phyloP scores from a whole-genome alignment of 2,113 vertebrate genomes.

The Dromaius novaehollandiae region DNA sequence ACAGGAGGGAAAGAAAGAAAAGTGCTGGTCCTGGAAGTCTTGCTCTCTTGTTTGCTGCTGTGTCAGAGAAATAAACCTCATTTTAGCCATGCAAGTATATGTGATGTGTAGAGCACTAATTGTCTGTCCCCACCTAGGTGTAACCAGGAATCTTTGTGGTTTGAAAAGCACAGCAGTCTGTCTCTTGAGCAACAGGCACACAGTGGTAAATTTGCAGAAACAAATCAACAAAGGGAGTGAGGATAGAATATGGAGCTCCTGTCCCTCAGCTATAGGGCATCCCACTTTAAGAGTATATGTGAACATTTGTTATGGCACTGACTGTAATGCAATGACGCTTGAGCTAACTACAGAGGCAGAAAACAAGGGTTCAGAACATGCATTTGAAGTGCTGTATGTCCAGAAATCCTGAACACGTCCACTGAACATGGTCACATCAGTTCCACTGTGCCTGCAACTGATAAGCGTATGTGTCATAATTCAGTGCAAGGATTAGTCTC shows the following conservation, averaged over 20 bases:
- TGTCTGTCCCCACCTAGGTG: not conserved
- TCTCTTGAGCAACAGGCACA: not conserved
- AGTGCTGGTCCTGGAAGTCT: not conserved
- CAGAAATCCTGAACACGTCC: not conserved
- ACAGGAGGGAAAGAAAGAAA: not conserved
- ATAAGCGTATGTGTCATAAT: not conserved
- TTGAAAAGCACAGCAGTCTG: not conserved
- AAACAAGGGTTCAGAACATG: not conserved
- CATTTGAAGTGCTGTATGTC: not conserved
- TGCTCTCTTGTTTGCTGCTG: not conserved
- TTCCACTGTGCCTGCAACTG: not conserved
- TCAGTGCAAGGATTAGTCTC: not conserved
- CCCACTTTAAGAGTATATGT: not conserved
- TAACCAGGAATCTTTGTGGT: not conserved
- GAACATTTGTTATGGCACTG: not conserved
- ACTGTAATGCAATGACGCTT: not conserved
- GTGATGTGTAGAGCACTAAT: not conserved
- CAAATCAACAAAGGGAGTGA: not conserved
- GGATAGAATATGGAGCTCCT: not conserved
- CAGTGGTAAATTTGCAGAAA: not conserved
- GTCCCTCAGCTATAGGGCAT: not conserved
- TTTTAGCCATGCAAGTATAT: accelerated
- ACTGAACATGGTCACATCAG: not conserved
- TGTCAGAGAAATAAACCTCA: not conserved
- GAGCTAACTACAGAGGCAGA: not conserved